These are phyloP conservation scores for Intellagama lesueurii DNA, from an alignment of 2,797 vertebrate species.

Conservation along the genomic window DNA sequence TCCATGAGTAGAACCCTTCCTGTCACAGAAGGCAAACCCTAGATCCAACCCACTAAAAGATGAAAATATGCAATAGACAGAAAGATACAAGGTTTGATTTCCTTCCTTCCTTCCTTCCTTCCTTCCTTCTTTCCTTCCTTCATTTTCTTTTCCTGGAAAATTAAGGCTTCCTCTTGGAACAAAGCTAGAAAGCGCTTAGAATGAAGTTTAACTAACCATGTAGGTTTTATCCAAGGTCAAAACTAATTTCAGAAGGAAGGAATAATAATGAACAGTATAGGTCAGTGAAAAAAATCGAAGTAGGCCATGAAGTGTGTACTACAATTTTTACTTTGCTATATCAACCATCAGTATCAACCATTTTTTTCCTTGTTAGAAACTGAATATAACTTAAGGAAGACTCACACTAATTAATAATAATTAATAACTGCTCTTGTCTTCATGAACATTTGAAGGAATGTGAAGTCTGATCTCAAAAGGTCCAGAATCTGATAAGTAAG, in stretches of 20 bases:
- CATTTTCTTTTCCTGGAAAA: not conserved
- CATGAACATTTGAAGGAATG: not conserved
- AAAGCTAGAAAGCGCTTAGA: not conserved
- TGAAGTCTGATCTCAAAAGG: too few species aligned
- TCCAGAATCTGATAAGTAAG: too few species aligned
- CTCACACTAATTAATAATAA: not conserved
- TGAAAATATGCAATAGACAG: not conserved
- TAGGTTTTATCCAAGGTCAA: conserved; percentile 29
- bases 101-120: too few species aligned
- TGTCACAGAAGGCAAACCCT: too few species aligned
- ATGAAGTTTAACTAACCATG: conserved; percentile 22
- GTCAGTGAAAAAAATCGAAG: not conserved
- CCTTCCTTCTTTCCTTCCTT: too few species aligned
- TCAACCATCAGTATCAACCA: not conserved
- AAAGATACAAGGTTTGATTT: not conserved
- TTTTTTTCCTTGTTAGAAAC: not conserved
- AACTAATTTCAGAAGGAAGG: not conserved
- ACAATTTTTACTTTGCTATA: not conserved
- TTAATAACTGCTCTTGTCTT: too few species aligned
- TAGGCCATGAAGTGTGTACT: not conserved
- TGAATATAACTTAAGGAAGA: not conserved
- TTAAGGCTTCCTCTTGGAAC: not conserved
- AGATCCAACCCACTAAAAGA: not conserved
- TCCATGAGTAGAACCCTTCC: too few species aligned
- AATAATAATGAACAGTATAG: conserved; percentile 1